Base-by-base conservation (phyloP, 1,140 invertebrate genomes). In the Magallana gigas region DNA sequence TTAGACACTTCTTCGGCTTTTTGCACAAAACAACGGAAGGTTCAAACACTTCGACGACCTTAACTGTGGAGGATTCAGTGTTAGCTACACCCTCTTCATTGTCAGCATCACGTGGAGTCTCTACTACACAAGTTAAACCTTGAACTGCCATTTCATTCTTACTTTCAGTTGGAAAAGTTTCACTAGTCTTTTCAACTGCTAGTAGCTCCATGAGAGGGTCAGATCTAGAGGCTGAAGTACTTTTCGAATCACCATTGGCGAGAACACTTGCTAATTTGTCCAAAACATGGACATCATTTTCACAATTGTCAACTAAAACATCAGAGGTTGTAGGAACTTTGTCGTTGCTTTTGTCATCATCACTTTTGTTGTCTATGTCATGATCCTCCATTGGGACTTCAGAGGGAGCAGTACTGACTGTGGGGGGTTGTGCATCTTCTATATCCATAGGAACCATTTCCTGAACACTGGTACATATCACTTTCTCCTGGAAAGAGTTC, bases 1-100 rank as follows among this genome's bases (percentile, higher is more conserved):
- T 80, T 68, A 89, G 81, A 84, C 88, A 89, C n/a, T 84, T 87
- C 64, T 89, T 89, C 62, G 88, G 88, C 80, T 89, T 89, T 58
- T 86, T 89, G 59, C 88, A 89, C 36, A 84, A n/a, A 36, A 58
- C 57, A 64, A 89, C 80, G 60, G 64, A 58, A 57, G 85, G 83
- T 86, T 89, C 88, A 85, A 80, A 89, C 14, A 89, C 83, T 57
- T 89, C 83, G n/a, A 89, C 16, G n/a, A 83, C 56, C 23, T 76
- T 76, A 29, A 12, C 68, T 29, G 7, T 12, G 1, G 68, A 1
- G 23, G 4, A 29, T 11, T 76, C 68, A 29, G 68, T 76, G 36
- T 12, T 2, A 36, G n/a, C n/a, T 8, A 12, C 12, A 12, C 23
- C 36, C 23, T 18, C 36, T 29, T 29, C 68, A 76, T 76, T 29